These are phyloP conservation scores for Microtus oregoni DNA, from an alignment of 2,113 vertebrate genomes.

Conservation along the genomic window DNA sequence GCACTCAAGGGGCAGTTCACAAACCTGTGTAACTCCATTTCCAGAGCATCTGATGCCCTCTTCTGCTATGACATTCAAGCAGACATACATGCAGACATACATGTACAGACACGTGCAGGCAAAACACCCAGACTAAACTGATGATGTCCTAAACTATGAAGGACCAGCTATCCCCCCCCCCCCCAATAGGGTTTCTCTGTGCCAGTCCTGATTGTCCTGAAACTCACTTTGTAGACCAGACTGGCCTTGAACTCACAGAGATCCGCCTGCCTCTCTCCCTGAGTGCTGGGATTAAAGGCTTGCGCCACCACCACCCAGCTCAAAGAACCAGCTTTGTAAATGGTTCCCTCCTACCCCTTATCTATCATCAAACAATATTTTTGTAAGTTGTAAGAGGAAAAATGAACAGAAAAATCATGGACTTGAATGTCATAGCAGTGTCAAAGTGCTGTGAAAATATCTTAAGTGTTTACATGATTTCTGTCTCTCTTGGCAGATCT, in stretches of 20 bases:
- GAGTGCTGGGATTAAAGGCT: too few relatives aligned
- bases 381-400: constrained; percentile 21
- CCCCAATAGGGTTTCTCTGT: too few relatives aligned
- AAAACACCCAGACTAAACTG: neutral
- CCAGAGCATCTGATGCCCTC: neutral
- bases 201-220: too few relatives aligned
- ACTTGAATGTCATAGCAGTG: neutral
- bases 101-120: too few relatives aligned
- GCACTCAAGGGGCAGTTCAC: neutral
- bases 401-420: neutral
- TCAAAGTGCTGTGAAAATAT: neutral
- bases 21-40: neutral
- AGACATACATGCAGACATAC: too few relatives aligned
- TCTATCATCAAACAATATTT: neutral
- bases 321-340: constrained; percentile 17
- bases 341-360: too few relatives aligned
- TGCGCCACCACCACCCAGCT: too few relatives aligned
- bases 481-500: neutral
- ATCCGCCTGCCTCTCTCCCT: too few relatives aligned
- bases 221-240: too few relatives aligned
- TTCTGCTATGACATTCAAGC: neutral
- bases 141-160: neutral
- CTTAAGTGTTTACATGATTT: neutral
- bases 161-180: too few relatives aligned
- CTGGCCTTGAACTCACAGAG: too few relatives aligned